Percentiles rank a stretch among this genome's conserved stretches.
Conservation (phyloP, 2,113 vertebrate species). For the Anser cygnoides region DNA sequence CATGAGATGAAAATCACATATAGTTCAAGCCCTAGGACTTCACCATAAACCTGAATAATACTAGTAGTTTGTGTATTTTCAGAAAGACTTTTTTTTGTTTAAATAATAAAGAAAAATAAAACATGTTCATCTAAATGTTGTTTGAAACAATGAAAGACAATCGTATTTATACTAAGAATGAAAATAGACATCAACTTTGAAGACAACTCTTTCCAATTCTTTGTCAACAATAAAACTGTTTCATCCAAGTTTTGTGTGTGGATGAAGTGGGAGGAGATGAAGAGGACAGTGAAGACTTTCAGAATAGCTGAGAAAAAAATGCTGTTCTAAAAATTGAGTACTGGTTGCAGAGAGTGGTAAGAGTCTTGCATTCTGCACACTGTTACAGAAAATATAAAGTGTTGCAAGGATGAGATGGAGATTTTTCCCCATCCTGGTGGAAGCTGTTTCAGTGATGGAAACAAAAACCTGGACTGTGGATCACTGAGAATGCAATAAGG, state of each 20-base stretch:
- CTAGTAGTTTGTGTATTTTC: neutral
- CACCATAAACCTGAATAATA: neutral
- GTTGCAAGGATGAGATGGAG: neutral
- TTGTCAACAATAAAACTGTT: conserved; percentile 2
- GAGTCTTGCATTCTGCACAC: neutral
- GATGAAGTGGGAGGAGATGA: neutral
- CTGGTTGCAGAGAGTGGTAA: neutral
- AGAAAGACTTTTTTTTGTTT: neutral
- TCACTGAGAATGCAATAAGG: neutral
- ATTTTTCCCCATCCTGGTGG: neutral
- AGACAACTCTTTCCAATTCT: neutral
- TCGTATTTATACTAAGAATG: neutral
- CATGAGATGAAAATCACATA: neutral
- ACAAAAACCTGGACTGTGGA: neutral
- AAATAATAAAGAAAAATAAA: conserved; percentile 13
- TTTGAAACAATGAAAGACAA: neutral
- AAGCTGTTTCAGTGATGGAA: neutral
- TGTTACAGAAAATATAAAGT: neutral
- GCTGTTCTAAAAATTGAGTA: neutral
- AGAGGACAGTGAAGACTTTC: neutral
- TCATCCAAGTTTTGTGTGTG: neutral
- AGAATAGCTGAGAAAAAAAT: neutral
- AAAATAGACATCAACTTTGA: neutral
- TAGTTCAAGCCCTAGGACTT: neutral
- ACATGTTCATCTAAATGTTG: neutral